Evolutionary conservation across 2,888 invertebrate genomes (phyloP), one percentile per base, ranked within the genome.

Genomic region (Oligia fasciuncula): DNA sequence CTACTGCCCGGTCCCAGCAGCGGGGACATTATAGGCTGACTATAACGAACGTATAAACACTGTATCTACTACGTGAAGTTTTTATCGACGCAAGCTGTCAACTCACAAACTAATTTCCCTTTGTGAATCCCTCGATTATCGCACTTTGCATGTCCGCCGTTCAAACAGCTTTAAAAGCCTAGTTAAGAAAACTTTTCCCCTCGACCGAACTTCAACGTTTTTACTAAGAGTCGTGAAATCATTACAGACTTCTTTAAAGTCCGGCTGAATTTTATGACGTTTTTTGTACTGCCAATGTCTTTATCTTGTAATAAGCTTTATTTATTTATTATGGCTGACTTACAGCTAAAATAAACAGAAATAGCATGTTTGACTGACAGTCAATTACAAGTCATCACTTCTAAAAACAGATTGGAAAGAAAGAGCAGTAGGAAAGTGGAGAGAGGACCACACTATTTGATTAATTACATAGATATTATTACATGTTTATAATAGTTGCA

Each of bases 111-210:
- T 87, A 89, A 90, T 91, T 90, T 91, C 80, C 80, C 84, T 89
- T 89, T 90, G 88, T 85, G 78, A 89, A 83, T 85, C 87, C 81
- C 87, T 84, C 90, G 87, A 91, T 92, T 90, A 92, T 90, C 85
- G 87, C 89, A 83, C 91, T 92, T 90, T 91, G 89, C 89, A 87
- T 88, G 81, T 87, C 85, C 79, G 79, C 76, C 86, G 87, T 89
- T 89, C 90, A 90, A 91, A 92, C 86, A 87, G 85, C 89, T 90
- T 89, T 89, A 90, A 92, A 92, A 90, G 89, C 89, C 89, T 90
- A 90, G 89, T 91, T 92, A 89, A 88, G 89, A 85, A 89, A 90
- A 91, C 87, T 91, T 91, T 87, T 86, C 76, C 78, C 85, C 80
- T 81, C 87, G 72, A 65, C 79, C 72, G 79, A 67, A 73, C 84